Percentiles rank a stretch among this genome's conserved stretches.
Evolutionary conservation across 2,888 invertebrate genomes (phyloP).

Genomic region (Limnephilus rhombicus): DNA sequence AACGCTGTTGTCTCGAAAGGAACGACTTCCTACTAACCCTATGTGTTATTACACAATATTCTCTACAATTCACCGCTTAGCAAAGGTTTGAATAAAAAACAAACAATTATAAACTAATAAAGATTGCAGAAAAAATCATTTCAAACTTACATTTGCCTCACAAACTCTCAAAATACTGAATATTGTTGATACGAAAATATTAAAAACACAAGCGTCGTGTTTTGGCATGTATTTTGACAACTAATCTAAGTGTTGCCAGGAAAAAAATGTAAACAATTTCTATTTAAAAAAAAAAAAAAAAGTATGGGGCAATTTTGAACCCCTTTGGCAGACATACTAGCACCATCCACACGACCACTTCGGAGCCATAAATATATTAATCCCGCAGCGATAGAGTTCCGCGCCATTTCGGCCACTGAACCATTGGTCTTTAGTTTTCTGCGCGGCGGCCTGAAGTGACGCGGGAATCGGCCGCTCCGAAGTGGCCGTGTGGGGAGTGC

Average conservation of each 20-base stretch:
- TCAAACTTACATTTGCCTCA: slow-evolving; percentile 32
- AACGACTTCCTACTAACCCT: neutral
- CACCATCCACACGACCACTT: no score
- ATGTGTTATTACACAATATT: slow-evolving; percentile 2
- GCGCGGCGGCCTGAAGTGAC: no score
- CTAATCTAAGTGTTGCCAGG: neutral
- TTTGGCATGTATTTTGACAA: slow-evolving; percentile 40
- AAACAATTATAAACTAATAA: neutral
- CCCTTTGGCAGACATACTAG: no score
- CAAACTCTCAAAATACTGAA: neutral
- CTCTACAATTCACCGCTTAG: neutral
- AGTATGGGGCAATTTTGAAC: neutral
- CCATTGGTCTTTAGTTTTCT: no score
- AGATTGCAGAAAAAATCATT: neutral
- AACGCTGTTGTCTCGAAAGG: neutral
- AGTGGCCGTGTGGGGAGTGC: no score
- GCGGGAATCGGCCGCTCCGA: no score
- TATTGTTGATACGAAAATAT: neutral
- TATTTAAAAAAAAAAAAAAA: no score
- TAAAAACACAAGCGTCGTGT: slow-evolving; percentile 13
- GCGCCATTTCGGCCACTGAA: no score
- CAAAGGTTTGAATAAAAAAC: no score
- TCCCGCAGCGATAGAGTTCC: no score
- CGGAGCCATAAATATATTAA: no score
- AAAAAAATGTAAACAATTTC: neutral